Evolutionary conservation across 1,140 invertebrate species (phyloP).

Genomic region (Glomeris maerens): DNA sequence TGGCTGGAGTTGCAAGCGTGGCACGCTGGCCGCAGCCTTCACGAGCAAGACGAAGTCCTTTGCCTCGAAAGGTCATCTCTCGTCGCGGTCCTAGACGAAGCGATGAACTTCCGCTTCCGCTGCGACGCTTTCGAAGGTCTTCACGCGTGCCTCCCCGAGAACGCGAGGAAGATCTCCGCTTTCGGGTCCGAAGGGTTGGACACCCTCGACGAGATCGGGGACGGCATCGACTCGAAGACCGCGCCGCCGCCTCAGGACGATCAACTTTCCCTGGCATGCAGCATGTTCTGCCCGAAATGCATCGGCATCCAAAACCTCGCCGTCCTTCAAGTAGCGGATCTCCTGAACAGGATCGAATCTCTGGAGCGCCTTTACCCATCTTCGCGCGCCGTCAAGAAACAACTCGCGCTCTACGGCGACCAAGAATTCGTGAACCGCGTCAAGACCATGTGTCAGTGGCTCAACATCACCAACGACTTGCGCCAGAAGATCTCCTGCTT

Average conservation of each 20-base stretch:
- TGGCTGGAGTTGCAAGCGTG: constrained; percentile 79
- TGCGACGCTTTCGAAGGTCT: not conserved
- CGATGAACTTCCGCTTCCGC: constrained; percentile 53
- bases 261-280: not conserved
- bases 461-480: constrained; percentile 71
- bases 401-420: constrained; percentile 55
- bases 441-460: constrained; percentile 74
- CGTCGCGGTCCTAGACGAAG: constrained; percentile 50
- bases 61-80: constrained; percentile 55
- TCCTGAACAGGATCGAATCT: constrained; percentile 55
- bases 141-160: not conserved
- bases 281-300: constrained; percentile 52
- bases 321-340: constrained; percentile 50
- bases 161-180: constrained; percentile 11
- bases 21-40: constrained; percentile 50
- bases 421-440: constrained; percentile 48
- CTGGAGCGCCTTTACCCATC: constrained; percentile 68
- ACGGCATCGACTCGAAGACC: constrained; percentile 1
- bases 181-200: constrained; percentile 16
- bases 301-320: constrained; percentile 51
- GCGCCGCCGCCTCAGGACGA: not conserved
- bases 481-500: constrained; percentile 62
- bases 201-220: constrained; percentile 16
- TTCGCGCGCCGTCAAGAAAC: constrained; percentile 52
- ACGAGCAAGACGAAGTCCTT: constrained; percentile 60